A percentile compares a stretch with the other conserved stretches of the same genome.
phyloP scores from a whole-genome alignment of 2,888 invertebrate species.

The Hecatera dysodea region DNA sequence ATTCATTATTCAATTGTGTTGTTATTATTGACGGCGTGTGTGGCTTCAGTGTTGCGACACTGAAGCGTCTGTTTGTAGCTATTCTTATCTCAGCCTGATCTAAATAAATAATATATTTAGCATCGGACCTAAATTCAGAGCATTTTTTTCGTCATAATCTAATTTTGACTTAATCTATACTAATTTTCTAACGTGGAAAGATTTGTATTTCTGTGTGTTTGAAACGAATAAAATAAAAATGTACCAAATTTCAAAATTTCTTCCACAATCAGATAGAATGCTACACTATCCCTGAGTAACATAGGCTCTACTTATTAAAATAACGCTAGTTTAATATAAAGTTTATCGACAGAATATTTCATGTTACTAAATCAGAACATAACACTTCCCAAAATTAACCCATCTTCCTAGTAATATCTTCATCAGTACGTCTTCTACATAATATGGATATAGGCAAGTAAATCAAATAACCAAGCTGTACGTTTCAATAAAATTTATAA shows the following conservation, averaged over 20 bases:
- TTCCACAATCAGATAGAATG: too few species aligned
- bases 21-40: constrained; percentile 39
- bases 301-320: too few species aligned
- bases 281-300: too few species aligned
- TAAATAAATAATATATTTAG: constrained; percentile 17
- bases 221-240: too few species aligned
- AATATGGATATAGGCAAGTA: background rate
- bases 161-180: background rate
- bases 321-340: too few species aligned
- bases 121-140: background rate
- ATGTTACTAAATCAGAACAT: background rate
- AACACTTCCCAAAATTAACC: background rate
- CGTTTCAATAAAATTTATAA: background rate
- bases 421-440: background rate
- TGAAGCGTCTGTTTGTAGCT: constrained; percentile 24
- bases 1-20: constrained; percentile 54
- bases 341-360: background rate
- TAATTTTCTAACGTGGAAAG: too few species aligned
- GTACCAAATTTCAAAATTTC: too few species aligned
- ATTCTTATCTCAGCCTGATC: constrained; percentile 9
- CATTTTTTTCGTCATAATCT: background rate
- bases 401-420: background rate
- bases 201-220: too few species aligned
- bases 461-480: background rate
- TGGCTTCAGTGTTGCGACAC: constrained; percentile 38